These are phyloP conservation scores for Caenorhabditis sinica DNA, from an alignment of 2,888 invertebrate genomes.

Conservation along the genomic window DNA sequence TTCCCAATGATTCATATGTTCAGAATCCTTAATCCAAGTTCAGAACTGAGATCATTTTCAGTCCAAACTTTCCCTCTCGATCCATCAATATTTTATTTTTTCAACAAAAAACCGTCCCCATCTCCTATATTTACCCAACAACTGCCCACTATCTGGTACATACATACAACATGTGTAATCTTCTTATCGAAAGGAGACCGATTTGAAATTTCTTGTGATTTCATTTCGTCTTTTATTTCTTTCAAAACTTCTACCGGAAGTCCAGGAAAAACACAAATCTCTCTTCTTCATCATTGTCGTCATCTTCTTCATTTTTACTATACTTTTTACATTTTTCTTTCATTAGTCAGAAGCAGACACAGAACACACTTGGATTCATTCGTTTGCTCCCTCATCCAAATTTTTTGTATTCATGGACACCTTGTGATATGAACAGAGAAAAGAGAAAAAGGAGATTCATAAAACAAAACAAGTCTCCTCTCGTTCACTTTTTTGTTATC, in stretches of 20 bases:
- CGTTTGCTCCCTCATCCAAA: background rate
- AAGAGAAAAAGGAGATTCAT: background rate
- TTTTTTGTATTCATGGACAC: conserved; percentile 40
- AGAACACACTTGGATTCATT: background rate
- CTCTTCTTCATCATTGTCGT: no score
- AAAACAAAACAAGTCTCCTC: conserved; percentile 19
- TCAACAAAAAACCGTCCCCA: background rate
- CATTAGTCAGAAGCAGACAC: conserved; percentile 32
- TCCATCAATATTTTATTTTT: no score
- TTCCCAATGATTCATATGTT: no score
- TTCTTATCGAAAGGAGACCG: background rate
- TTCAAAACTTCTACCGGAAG: background rate
- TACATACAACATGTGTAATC: conserved; percentile 1
- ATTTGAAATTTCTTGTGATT: background rate
- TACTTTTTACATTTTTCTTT: background rate
- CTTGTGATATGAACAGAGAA: conserved; percentile 30
- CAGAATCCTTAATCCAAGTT: no score
- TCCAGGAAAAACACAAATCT: background rate
- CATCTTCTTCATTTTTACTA: background rate
- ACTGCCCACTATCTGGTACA: conserved; percentile 3
- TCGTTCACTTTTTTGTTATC: background rate
- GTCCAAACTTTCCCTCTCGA: no score
- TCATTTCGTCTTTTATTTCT: background rate
- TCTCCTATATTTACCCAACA: background rate
- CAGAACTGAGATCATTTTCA: no score